phyloP scores from a whole-genome alignment of 2,797 vertebrate species.

The Sebastolobus alascanus region DNA sequence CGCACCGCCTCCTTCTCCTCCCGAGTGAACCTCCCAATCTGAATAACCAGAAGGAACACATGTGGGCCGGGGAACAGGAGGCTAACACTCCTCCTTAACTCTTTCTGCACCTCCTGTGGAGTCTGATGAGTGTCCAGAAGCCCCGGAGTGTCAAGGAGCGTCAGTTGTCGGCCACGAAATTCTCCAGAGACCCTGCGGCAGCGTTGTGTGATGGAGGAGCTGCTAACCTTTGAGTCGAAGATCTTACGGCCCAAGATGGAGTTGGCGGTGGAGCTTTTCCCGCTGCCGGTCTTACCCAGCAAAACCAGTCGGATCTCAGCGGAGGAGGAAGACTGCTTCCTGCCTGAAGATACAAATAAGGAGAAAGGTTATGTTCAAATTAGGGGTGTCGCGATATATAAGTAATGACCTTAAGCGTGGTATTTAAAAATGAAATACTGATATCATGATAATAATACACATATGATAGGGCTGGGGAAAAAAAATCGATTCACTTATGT shows the following conservation, averaged over 20 bases:
- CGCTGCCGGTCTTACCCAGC: constrained; percentile 80
- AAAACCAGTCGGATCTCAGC: constrained; percentile 73
- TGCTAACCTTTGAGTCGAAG: constrained; percentile 52
- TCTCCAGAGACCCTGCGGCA: constrained; percentile 43
- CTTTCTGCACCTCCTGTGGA: constrained; percentile 63
- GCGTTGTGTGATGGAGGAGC: constrained; percentile 48
- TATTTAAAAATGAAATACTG: no score
- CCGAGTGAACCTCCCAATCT: constrained; percentile 70
- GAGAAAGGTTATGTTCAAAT: neutral
- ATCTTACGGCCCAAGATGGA: constrained; percentile 70
- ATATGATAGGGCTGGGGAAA: no score
- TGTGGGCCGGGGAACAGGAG: constrained; percentile 74
- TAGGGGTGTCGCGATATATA: no score
- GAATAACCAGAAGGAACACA: constrained; percentile 70
- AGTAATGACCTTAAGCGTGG: no score
- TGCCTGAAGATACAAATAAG: constrained; percentile 36
- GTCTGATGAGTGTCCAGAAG: constrained; percentile 64
- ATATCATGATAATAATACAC: neutral
- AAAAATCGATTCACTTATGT: no score
- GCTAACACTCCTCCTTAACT: constrained; percentile 68
- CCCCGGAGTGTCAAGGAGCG: constrained; percentile 77
- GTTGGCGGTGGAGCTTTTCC: constrained; percentile 78
- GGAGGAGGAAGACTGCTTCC: constrained; percentile 20
- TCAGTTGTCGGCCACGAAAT: constrained; percentile 59
- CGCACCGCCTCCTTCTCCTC: constrained; percentile 62